Base-by-base conservation (phyloP, 2,797 vertebrate genomes). In the Halcyon chelicuti region DNA sequence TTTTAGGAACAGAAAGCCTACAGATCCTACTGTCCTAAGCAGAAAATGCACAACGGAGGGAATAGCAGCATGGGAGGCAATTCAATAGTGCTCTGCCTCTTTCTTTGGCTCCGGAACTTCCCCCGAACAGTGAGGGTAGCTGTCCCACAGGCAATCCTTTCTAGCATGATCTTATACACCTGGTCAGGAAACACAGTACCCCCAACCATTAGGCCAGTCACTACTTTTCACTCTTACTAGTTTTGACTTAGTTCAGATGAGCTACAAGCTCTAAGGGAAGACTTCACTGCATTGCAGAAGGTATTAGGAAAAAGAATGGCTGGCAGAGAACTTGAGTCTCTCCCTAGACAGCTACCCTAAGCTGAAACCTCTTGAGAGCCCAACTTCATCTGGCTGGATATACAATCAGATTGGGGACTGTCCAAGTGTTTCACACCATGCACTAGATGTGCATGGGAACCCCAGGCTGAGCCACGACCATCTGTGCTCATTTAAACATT, bases 401-500 rank as follows among this genome's bases (percentile, higher is more conserved):
- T n/a, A 72, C 57, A 88, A 63, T 88, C 86, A 86, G 90, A 88
- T 5, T 79, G 86, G 73, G 91, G 79, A n/a, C 11, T 60, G 60
- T 92, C 92, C 94, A 96, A 96, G 76, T 55, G 73, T 87, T 95
- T 95, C 90, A 96, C 83, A 94, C 95, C 88, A 87, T 1, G 10
- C 47, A 39, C 51, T 35, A 76, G 71, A 95, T 71, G 85, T 96
- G 84, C 92, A 90, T 57, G 90, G 88, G 96, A 94, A 94, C 11
- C 55, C 80, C 68, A 85, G 90, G 62, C 89, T 88, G 82, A 96
- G 89, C 91, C 91, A 84, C 46, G 89, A 84, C 94, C 96, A 97
- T 83, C 91, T 95, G 94, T 60, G 82, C 85, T 96, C 94, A 93
- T 84, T 97, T 96, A 94, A 94, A 91, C 82, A 66, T 83, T 86